These are phyloP conservation scores for Pantherophis vulpinus DNA, from an alignment of 2,797 vertebrate species.

Conservation along the genomic window DNA sequence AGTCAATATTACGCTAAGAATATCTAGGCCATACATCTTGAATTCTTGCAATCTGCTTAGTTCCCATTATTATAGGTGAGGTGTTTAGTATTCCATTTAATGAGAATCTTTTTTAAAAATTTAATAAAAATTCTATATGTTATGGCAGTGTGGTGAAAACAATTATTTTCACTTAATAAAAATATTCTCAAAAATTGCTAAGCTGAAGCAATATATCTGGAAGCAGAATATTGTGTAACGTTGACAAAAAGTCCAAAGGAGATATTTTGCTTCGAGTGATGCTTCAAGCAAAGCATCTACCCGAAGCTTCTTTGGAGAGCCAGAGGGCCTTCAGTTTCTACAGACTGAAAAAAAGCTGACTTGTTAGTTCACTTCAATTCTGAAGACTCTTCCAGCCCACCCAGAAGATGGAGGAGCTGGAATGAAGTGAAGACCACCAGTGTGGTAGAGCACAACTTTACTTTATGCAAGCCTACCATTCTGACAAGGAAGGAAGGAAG, in stretches of 20 bases:
- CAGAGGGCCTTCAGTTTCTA: neutral
- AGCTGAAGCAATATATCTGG: constrained; percentile 1
- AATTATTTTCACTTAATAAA: constrained; percentile 27
- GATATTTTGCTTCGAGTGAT: neutral
- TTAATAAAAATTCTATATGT: neutral
- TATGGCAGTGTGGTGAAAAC: neutral
- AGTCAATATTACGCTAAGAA: neutral
- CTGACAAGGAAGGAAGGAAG: neutral
- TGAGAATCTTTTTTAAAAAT: neutral
- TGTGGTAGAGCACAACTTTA: neutral
- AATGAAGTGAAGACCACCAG: neutral
- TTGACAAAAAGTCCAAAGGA: neutral
- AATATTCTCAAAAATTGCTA: neutral
- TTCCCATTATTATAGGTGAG: neutral
- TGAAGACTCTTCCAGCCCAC: neutral
- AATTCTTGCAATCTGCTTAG: constrained; percentile 3
- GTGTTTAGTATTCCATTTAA: constrained; percentile 16
- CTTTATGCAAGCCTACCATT: neutral
- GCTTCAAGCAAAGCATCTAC: neutral
- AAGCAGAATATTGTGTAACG: neutral
- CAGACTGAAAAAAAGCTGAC: neutral
- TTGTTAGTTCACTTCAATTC: neutral
- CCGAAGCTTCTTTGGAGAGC: neutral
- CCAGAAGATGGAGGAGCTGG: neutral
- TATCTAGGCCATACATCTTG: neutral